Conservation (phyloP, 2,888 invertebrate species). For the Calliphora vomitoria region DNA sequence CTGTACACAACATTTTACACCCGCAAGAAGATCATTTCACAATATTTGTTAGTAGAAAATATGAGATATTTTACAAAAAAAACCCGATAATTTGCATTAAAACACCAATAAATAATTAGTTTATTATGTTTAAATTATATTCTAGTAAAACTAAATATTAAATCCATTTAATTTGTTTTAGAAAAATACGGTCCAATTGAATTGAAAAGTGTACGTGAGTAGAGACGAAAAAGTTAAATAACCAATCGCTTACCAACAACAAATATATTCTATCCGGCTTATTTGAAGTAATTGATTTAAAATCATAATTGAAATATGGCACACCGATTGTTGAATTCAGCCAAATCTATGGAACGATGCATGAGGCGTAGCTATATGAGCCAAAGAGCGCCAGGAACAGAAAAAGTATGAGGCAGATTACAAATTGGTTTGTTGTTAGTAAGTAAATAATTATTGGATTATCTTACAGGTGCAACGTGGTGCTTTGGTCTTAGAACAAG, state of each 20-base stretch:
- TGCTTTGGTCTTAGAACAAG: conserved; percentile 73
- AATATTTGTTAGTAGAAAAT: conserved; percentile 15
- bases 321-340: conserved; percentile 87
- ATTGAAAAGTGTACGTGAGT: neutral
- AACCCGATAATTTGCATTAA: neutral
- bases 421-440: neutral
- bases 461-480: conserved; percentile 67
- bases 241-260: conserved; percentile 4
- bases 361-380: conserved; percentile 82
- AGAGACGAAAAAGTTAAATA: conserved; percentile 57
- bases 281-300: neutral
- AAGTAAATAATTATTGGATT: neutral
- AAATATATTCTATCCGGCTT: neutral
- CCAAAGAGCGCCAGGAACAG: conserved; percentile 82
- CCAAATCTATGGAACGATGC: conserved; percentile 86
- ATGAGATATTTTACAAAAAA: neutral
- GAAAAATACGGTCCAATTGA: neutral
- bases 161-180: conserved; percentile 1
- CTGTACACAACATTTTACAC: neutral
- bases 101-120: neutral
- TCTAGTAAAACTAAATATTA: neutral
- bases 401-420: conserved; percentile 79
- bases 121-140: neutral
- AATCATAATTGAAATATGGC: conserved; percentile 85
- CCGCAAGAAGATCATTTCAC: conserved; percentile 21